Evolutionary conservation across 1,140 invertebrate genomes (phyloP), one percentile per base, ranked within the genome.

Genomic region (Camponotus vicinus): DNA sequence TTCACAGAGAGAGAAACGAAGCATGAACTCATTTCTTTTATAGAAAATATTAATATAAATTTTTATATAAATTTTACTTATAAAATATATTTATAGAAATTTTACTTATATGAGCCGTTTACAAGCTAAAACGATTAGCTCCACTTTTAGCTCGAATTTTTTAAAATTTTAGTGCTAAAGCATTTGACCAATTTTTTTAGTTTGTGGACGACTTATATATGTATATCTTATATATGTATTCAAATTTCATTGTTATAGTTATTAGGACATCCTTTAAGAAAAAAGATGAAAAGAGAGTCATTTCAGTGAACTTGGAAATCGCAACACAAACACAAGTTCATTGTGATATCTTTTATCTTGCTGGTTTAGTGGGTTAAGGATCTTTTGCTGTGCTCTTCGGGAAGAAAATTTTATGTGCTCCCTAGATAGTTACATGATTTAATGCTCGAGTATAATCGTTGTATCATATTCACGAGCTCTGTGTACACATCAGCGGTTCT

Each of bases 361-460:
- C 34, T 40, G 15, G n/a, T 70, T 80, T 11, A 70, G 7, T n/a
- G 37, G 37, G 49, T 59, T 80, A 27, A 70, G 64, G 32, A 70
- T 42, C 21, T 70, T 70, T 55, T 11, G 49, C 9, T 1, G 15
- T 27, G n/a, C 11, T 27, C 27, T 70, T 70, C 49, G n/a, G 57
- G 15, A 57, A 70, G 37, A 42, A 57, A 80, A 70, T 70, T 69
- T 59, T 45, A 80, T 70, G 27, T 18, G 6, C 49, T 70, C 15
- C 45, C 34, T 27, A 32, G 32, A 67, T 80, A 70, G 49, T 70
- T 80, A 42, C 2, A 57, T 69, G 34, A 80, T 80, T 80, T 80
- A 69, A 69, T 42, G 21, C 64, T 45, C 15, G n/a, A 5, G 3
- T 67, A 27, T 80, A 70, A 80, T 80, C 49, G 13, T 57, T 70